Conservation (phyloP, 2,797 vertebrate genomes). For the Gastrophryne carolinensis region DNA sequence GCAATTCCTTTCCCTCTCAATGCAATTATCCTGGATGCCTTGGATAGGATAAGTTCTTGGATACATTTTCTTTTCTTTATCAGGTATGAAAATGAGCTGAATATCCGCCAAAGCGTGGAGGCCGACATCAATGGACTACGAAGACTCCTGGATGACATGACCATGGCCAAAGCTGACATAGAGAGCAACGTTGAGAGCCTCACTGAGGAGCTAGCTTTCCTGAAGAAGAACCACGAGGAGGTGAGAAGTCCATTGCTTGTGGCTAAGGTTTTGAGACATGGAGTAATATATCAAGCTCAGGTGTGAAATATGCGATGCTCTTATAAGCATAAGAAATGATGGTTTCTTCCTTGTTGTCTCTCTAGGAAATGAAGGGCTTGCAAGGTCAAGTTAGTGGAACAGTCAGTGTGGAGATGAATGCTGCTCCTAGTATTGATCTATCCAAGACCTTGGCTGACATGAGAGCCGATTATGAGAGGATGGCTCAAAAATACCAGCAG, state of each 20-base stretch:
- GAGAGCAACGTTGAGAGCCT: slow-evolving; percentile 65
- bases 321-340: too few relatives aligned
- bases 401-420: slow-evolving; percentile 82
- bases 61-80: background rate
- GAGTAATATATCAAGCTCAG: too few relatives aligned
- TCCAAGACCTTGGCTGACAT: slow-evolving; percentile 78
- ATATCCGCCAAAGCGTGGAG: slow-evolving; percentile 55
- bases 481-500: slow-evolving; percentile 82
- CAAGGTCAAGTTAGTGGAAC: slow-evolving; percentile 58
- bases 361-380: slow-evolving; percentile 58
- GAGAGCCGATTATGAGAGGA: slow-evolving; percentile 82
- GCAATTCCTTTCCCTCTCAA: too few relatives aligned
- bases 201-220: slow-evolving; percentile 61
- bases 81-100: slow-evolving; percentile 66
- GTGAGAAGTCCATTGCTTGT: slow-evolving; percentile 55
- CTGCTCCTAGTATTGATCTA: slow-evolving; percentile 78
- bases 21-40: too few relatives aligned
- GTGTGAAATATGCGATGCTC: background rate
- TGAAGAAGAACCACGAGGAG: slow-evolving; percentile 68
- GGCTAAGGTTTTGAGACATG: background rate
- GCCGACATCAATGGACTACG: slow-evolving; percentile 52
- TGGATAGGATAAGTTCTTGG: too few relatives aligned
- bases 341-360: background rate
- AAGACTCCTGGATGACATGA: slow-evolving; percentile 60
- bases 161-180: slow-evolving; percentile 58